A percentile compares a stretch with the other conserved stretches of the same genome.
Conservation (phyloP, 2,113 vertebrate genomes). For the Rhombomys opimus region DNA sequence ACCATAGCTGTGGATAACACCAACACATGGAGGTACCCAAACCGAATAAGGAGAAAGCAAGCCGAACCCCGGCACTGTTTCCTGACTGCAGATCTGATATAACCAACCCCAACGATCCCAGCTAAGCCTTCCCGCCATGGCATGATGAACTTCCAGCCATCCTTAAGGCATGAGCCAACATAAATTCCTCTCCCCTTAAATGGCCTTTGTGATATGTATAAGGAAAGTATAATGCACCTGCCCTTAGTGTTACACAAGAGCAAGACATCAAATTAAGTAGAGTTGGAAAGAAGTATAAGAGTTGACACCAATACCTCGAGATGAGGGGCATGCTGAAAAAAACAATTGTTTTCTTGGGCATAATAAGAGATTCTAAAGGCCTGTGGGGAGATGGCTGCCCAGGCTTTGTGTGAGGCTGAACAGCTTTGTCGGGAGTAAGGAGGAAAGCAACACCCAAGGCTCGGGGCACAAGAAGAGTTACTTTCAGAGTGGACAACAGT, state of each 20-base stretch:
- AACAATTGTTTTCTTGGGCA: not conserved
- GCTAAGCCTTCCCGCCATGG: too few species aligned
- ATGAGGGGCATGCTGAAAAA: not conserved
- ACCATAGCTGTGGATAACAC: not conserved
- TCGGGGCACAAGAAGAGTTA: not conserved
- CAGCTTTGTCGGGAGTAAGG: not conserved
- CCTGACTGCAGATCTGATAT: not conserved
- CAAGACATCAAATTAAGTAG: not conserved
- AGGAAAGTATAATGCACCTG: not conserved
- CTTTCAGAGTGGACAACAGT: not conserved
- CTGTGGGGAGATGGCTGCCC: conserved; percentile 1
- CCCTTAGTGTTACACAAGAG: not conserved
- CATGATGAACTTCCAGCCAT: not conserved
- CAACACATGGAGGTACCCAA: not conserved
- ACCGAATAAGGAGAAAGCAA: not conserved
- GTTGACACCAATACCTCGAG: not conserved
- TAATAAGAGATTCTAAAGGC: not conserved
- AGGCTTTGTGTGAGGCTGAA: not conserved
- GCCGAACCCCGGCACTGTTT: not conserved
- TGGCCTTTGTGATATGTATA: not conserved
- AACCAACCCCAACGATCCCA: not conserved
- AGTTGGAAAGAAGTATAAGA: not conserved
- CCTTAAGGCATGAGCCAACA: not conserved
- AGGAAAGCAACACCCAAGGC: conserved; percentile 25
- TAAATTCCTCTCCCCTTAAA: not conserved